Evolutionary conservation across 2,888 invertebrate species (phyloP), one percentile per base, ranked within the genome.

Genomic region (Drosophila lutescens): DNA sequence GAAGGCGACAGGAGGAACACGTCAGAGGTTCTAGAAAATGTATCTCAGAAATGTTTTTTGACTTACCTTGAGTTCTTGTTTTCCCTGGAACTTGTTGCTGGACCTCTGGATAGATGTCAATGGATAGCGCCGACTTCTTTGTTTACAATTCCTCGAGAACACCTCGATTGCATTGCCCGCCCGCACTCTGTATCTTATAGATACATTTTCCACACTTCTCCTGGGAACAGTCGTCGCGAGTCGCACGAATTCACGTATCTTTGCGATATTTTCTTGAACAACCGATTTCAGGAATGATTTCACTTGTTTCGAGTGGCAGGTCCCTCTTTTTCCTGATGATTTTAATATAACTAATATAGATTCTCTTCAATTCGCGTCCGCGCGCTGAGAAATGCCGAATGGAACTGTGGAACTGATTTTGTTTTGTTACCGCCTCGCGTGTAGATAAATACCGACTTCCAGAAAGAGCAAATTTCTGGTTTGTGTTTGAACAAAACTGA

Each of bases 331-430:
- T 74, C 61, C 65, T 5, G 26, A 26, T 38, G 12, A 43, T 20
- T 13, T 20, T 20, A 1, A 10, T 20, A 9, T 12, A 43, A 20
- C 13, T 20, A 13, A 1, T 12, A 3, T 69, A 69, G 67, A 9
- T 46, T 30, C 30, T 30, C 17, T 49, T 49, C 40, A 49, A 66
- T 78, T 73, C 81, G 85, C 90, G 88, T 79, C 90, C 90, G 90
- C 89, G 88, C 90, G 80, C 76, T 83, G 79, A 80, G 88, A 83
- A 86, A 76, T 65, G 71, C 81, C 79, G 69, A 88, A 76, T 77
- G 78, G 74, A 78, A 20, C 20, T 20, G 20, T 20, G 20, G 20
- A 20, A 90, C 89, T 89, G 77, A 76, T 78, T 76, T 79, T 76
- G 46, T 46, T 63, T 76, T 77, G 83, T 75, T 74, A 77, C 71